Base-by-base conservation (phyloP, 2,888 invertebrate genomes). In the Dryobota labecula region DNA sequence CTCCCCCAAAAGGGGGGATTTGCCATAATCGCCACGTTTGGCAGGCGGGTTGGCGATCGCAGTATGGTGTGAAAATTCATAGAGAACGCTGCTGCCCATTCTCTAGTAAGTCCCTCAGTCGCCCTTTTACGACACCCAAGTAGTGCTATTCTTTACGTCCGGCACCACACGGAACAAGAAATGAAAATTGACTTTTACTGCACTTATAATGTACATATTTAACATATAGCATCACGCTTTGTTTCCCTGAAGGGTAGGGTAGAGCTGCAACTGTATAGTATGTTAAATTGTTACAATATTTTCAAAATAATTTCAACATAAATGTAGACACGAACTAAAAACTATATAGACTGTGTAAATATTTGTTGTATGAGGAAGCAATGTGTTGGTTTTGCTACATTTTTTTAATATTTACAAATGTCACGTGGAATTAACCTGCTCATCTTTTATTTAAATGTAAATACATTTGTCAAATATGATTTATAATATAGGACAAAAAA, bases 291-390 rank as follows among this genome's bases (percentile, higher is more conserved):
- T n/a, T 4, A 38, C n/a, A 30, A 64, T 41, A 30, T 3, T n/a
- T 24, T 30, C n/a, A 38, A 53, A n/a, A 30, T 18, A 1, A 60
- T 33, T 33, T 53, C 5, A 45, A 64, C 27, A 49, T 15, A 27
- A 20, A 27, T 20, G 24, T 54, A n/a, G 20, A 51, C 24, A n/a
- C 9, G 5, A 61, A 43, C 24, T 11, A 8, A 51, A 45, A 70
- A 43, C 20, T 62, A 58, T 41, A 24, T 58, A 53, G 76, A 63
- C 49, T 15, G 36, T 66, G 30, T 41, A 65, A 70, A 71, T 63
- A 53, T 76, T 38, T 43, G 15, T 30, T 36, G 41, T 70, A 30
- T 33, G 49, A 63, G 27, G 45, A 57, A 57, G 33, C 41, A 7
- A 1, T 13, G 47, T 24, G 38, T 38, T 38, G 36, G 13, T 51